A percentile compares a stretch with the other conserved stretches of the same genome.
Conservation (phyloP, 2,888 invertebrate genomes). For the Lamellibrachia satsuma region DNA sequence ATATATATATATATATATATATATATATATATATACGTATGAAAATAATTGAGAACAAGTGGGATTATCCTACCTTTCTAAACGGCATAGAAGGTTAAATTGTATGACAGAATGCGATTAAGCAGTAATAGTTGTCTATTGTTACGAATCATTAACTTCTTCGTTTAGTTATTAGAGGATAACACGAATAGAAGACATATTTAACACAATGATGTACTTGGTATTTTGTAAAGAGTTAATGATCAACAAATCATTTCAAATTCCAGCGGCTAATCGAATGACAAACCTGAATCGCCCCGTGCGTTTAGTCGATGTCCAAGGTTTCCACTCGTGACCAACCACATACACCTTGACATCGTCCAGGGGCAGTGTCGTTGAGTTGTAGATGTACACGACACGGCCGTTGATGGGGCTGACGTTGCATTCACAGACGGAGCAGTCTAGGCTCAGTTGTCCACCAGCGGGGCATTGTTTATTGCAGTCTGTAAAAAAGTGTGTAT, state of each 20-base stretch:
- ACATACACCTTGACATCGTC: not conserved
- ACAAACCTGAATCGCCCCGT: not conserved
- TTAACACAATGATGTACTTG: too few relatives aligned
- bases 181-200: too few relatives aligned
- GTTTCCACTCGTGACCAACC: not conserved
- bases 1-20: too few relatives aligned
- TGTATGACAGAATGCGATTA: too few relatives aligned
- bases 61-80: too few relatives aligned
- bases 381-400: not conserved
- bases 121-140: too few relatives aligned
- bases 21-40: too few relatives aligned
- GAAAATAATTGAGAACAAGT: too few relatives aligned
- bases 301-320: not conserved
- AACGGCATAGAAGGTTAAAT: too few relatives aligned
- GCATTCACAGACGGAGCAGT: not conserved
- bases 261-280: not conserved
- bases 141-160: too few relatives aligned
- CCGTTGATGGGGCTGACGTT: not conserved
- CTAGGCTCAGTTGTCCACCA: not conserved
- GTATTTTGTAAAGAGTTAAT: not conserved
- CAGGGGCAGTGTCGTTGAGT: not conserved
- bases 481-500: not conserved
- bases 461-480: not conserved
- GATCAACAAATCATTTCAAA: not conserved
- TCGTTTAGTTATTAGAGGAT: too few relatives aligned